Evolutionary conservation across 2,113 vertebrate species (phyloP), one percentile per base, ranked within the genome.

Genomic region (Vombatus ursinus): DNA sequence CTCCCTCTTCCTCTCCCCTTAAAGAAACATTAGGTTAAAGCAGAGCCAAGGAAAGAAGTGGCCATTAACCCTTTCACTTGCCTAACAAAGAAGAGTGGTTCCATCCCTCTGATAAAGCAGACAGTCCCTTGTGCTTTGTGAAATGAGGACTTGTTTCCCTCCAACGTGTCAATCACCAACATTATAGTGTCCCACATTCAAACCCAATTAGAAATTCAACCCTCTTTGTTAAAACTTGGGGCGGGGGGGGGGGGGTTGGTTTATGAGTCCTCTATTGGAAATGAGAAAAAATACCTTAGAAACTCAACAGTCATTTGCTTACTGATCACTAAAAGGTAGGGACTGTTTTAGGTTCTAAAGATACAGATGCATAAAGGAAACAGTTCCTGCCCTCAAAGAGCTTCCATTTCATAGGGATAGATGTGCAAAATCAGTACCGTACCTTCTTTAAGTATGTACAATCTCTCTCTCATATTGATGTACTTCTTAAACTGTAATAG

Each of bases 51-150:
- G 9, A 14, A 93, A 96, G 90, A 97, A 90, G 5, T 92, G 94
- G 92, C 52, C 84, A 68, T 97, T 94, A 93, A 97, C 95, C 94
- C 93, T 93, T 93, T 90, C 94, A 68, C 53, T 84, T 95, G 95
- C 92, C 77, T 89, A 57, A 92, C 93, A 48, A 7, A 25, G 51
- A 44, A 37, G 92, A 95, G 94, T 90, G 52, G 44, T 57, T 0
- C 28, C 28, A 61, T 52, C 23, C 92, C 96, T 0, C 26, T 94
- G n/a, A 94, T 96, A 94, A 94, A 24, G 0, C 7, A 61, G 28
- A 37, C 90, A 26, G 48, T 93, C 95, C 25, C 3, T 92, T 61
- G 28, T 61, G 10, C 54, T 31, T 11, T 61, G 28, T 9, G 3
- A 77, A n/a, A 7, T 77, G 12, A 28, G 61, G 31, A n/a, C 7